A percentile compares a stretch with the other conserved stretches of the same genome.
Evolutionary conservation across 2,888 invertebrate genomes (phyloP).

Genomic region (Drosophila helvetica): DNA sequence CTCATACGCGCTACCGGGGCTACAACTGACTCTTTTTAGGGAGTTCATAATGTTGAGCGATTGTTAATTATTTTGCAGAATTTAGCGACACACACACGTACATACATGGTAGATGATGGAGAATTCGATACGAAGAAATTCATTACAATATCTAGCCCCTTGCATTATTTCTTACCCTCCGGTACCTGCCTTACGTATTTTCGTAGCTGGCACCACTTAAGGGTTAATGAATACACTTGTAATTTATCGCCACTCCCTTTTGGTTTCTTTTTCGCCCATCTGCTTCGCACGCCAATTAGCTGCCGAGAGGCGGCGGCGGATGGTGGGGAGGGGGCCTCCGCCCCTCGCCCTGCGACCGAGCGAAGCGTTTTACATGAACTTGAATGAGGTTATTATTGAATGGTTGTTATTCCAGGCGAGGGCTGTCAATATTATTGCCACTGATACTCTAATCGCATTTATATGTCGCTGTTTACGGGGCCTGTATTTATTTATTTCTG

Average conservation of each 20-base stretch:
- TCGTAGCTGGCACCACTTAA: neutral
- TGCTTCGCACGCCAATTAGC: conserved; percentile 73
- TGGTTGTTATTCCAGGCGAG: conserved; percentile 45
- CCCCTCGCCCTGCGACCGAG: neutral
- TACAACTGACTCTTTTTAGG: neutral
- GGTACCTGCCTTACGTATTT: too few species aligned
- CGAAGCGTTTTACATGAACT: conserved; percentile 73
- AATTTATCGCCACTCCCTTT: conserved; percentile 60
- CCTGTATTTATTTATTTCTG: conserved; percentile 48
- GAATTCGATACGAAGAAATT: too few species aligned
- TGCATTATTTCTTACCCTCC: too few species aligned
- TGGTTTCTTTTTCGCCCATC: conserved; percentile 45
- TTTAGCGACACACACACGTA: too few species aligned
- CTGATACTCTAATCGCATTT: conserved; percentile 65
- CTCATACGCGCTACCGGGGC: neutral
- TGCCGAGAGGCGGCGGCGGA: conserved; percentile 5
- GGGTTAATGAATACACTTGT: conserved; percentile 64
- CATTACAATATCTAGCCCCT: too few species aligned
- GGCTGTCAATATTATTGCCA: conserved; percentile 70
- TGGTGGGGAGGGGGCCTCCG: neutral
- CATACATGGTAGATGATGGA: neutral
- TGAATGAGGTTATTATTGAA: conserved; percentile 75
- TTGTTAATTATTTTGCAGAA: neutral
- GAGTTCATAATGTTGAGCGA: neutral
- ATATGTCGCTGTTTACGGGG: conserved; percentile 60